Evolutionary conservation across 2,888 invertebrate genomes (phyloP), one percentile per base, ranked within the genome.

Genomic region (Drosophila hamatofila): DNA sequence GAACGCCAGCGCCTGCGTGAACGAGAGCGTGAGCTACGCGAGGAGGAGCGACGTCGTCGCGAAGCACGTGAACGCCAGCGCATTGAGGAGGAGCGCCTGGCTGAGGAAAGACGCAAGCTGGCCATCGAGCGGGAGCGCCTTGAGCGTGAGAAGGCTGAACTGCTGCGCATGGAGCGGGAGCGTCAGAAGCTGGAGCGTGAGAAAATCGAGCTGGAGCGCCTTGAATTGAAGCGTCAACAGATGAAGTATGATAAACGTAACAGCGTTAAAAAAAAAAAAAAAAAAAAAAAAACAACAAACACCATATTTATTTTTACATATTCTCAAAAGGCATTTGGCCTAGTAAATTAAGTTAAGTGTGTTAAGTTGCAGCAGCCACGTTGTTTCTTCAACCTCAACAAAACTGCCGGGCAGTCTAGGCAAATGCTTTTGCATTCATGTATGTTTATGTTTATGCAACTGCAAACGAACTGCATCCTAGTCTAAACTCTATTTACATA

Each of bases 61-160:
- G 97, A 97, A 89, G 95, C 96, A 14, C 97, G 98, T 90, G 94
- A 97, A 4, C 94, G 96, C 12, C 97, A 98, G 91, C 95, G 97
- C 6, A 96, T 96, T 91, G 98, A 98, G 93, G 96, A 97, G 41
- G 95, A 96, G 49, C 95, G 97, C 58, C 94, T 98, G 58, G 96
- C 96, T 70, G 94, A 96, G 56, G 97, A 97, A 92, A 94, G 97
- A 30, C 96, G 97, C 88, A 96, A 96, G 89, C 93, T 97, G 73
- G 94, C 96, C 51, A 93, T 96, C 16, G 98, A 98, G 93, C 95
- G 97, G 25, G 97, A 97, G 87, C 95, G 96, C 81, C 95, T 98
- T 60, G 98, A 98, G 91, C 95, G 97, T 4, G 97, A 98, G 91
- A 97, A 97, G 92, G 96, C 96, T 18, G 97, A 98, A 90, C 92